Percentiles rank a stretch among this genome's conserved stretches.
These are phyloP conservation scores for Gandaritis pyraliata DNA, from an alignment of 2,888 invertebrate species.

Conservation along the genomic window DNA sequence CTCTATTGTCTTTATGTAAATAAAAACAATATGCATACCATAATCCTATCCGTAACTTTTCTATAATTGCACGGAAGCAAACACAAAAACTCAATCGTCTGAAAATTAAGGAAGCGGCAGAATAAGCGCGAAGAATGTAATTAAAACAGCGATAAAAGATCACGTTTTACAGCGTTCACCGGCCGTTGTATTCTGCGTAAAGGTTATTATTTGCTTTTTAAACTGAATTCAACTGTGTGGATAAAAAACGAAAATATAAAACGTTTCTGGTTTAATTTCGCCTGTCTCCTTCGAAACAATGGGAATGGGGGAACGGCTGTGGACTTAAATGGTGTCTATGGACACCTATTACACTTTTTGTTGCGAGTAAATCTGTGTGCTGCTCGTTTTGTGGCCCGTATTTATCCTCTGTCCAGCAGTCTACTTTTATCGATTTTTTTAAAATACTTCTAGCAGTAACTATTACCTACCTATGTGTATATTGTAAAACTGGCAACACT, in stretches of 20 bases:
- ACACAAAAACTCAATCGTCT: slow-evolving; percentile 47
- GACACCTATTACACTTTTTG: slow-evolving; percentile 44
- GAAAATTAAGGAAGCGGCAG: slow-evolving; percentile 50
- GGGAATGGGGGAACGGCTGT: slow-evolving; percentile 52
- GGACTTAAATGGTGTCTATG: slow-evolving; percentile 59
- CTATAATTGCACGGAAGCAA: slow-evolving; percentile 20
- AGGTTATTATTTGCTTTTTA: slow-evolving; percentile 78
- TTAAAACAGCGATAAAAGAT: slow-evolving; percentile 76
- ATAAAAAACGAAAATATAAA: slow-evolving; percentile 77
- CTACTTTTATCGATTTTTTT: slow-evolving; percentile 18
- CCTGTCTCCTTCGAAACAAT: slow-evolving; percentile 70
- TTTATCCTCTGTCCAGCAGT: slow-evolving; percentile 32
- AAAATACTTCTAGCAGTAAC: background rate
- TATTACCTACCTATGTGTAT: no score
- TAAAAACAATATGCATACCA: no score
- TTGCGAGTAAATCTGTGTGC: slow-evolving; percentile 34
- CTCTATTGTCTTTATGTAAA: background rate
- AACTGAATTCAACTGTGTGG: slow-evolving; percentile 69
- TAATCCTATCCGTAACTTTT: slow-evolving; percentile 22
- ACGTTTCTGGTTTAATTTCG: slow-evolving; percentile 70
- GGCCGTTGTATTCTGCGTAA: slow-evolving; percentile 63
- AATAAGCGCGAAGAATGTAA: slow-evolving; percentile 71
- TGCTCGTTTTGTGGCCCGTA: slow-evolving; percentile 37
- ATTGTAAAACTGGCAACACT: no score
- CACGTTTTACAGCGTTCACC: slow-evolving; percentile 71